A percentile compares a stretch with the other conserved stretches of the same genome.
phyloP scores from a whole-genome alignment of 2,888 invertebrate species.

The Cheilosia vulpina region DNA sequence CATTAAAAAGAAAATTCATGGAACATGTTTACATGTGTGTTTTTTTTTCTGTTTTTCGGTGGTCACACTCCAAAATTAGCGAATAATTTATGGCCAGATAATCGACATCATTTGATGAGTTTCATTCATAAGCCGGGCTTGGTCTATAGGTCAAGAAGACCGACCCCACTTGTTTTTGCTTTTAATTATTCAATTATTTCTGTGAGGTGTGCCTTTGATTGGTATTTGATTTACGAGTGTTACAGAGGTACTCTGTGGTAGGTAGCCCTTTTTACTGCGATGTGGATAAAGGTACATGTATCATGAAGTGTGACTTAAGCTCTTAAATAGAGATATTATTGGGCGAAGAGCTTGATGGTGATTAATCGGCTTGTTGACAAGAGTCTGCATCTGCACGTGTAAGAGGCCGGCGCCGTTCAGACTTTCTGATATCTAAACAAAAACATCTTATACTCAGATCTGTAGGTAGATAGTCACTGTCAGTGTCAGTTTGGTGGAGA shows the following conservation, averaged over 20 bases:
- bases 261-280: not conserved
- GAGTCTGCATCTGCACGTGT: too few species aligned
- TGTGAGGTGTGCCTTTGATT: too few species aligned
- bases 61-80: conserved; percentile 18
- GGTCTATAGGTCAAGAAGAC: conserved; percentile 22
- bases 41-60: not conserved
- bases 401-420: too few species aligned
- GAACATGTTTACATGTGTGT: not conserved
- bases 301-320: too few species aligned
- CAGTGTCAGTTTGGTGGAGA: too few species aligned
- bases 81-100: conserved; percentile 11
- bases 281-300: too few species aligned
- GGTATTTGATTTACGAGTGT: not conserved
- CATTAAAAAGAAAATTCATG: not conserved
- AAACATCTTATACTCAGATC: too few species aligned
- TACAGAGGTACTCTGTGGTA: not conserved
- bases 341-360: too few species aligned
- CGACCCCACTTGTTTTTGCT: not conserved
- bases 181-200: not conserved
- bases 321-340: too few species aligned
- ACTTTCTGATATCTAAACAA: too few species aligned
- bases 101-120: conserved; percentile 10
- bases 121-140: conserved; percentile 41
- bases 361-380: too few species aligned
- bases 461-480: too few species aligned